These are phyloP conservation scores for Mercenaria mercenaria DNA, from an alignment of 1,140 invertebrate genomes.

Conservation along the genomic window DNA sequence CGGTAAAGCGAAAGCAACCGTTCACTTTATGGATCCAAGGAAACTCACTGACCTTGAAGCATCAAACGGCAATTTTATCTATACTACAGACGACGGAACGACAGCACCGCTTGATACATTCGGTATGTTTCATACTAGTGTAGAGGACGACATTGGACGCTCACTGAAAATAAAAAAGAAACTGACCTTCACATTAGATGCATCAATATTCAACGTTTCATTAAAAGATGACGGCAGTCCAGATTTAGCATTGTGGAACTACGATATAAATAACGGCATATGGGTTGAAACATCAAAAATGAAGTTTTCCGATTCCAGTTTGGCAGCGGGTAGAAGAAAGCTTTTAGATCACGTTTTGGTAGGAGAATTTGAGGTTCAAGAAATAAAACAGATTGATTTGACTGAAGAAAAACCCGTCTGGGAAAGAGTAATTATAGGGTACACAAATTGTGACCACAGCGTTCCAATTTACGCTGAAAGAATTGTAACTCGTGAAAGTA, in stretches of 20 bases:
- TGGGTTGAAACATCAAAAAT: conserved; percentile 49
- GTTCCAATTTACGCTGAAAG: not conserved
- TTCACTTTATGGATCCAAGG: conserved; percentile 59
- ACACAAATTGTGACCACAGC: not conserved
- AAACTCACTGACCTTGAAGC: conserved; percentile 24
- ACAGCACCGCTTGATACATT: conserved; percentile 26
- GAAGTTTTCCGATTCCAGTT: not conserved
- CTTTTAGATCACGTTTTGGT: not conserved
- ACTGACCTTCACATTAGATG: not conserved
- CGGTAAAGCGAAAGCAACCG: conserved; percentile 13
- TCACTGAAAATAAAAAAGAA: conserved; percentile 16
- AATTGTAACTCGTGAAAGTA: not conserved
- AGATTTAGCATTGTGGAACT: conserved; percentile 44
- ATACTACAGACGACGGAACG: not conserved
- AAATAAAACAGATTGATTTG: not conserved
- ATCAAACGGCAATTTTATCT: conserved; percentile 33
- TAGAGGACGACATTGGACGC: not conserved
- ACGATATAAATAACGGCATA: conserved; percentile 29
- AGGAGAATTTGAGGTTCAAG: not conserved
- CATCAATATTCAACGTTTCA: conserved; percentile 35
- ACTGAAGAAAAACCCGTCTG: not conserved
- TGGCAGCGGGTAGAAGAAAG: not conserved
- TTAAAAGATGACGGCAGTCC: conserved; percentile 13
- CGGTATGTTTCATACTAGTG: conserved; percentile 16
- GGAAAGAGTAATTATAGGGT: not conserved